These are phyloP conservation scores for Clarias pachynema DNA, from an alignment of 2,797 vertebrate species.

Conservation along the genomic window DNA sequence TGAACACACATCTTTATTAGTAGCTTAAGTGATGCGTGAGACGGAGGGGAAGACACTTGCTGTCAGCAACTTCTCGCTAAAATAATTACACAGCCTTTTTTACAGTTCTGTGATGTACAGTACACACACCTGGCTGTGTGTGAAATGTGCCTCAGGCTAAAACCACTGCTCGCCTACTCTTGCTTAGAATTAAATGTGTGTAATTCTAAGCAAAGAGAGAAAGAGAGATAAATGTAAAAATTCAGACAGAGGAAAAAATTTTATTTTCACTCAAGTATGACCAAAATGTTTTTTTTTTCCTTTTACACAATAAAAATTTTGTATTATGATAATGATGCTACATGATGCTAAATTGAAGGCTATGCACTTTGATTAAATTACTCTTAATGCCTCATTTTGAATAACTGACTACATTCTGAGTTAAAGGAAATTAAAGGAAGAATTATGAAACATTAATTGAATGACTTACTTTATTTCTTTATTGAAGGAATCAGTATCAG, in stretches of 20 bases:
- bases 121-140: conserved; percentile 77
- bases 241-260: background rate
- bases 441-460: background rate
- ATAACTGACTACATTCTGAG: background rate
- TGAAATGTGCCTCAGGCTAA: conserved; percentile 62
- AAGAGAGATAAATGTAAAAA: background rate
- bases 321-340: too few relatives aligned
- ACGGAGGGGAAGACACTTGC: conserved; percentile 17
- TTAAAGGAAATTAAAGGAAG: background rate
- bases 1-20: conserved; percentile 25
- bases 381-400: background rate
- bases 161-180: conserved; percentile 67
- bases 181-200: conserved; percentile 47
- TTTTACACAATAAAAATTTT: background rate
- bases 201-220: background rate
- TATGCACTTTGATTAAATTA: background rate
- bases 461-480: too few relatives aligned
- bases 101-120: conserved; percentile 44
- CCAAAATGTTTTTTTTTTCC: background rate
- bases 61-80: conserved; percentile 34
- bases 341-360: background rate
- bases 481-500: background rate
- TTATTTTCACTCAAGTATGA: background rate
- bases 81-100: conserved; percentile 25
- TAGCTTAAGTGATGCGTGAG: conserved; percentile 13